A percentile compares a stretch with the other conserved stretches of the same genome.
Evolutionary conservation across 2,113 vertebrate genomes (phyloP).

Genomic region (Paracyprichromis sp.): DNA sequence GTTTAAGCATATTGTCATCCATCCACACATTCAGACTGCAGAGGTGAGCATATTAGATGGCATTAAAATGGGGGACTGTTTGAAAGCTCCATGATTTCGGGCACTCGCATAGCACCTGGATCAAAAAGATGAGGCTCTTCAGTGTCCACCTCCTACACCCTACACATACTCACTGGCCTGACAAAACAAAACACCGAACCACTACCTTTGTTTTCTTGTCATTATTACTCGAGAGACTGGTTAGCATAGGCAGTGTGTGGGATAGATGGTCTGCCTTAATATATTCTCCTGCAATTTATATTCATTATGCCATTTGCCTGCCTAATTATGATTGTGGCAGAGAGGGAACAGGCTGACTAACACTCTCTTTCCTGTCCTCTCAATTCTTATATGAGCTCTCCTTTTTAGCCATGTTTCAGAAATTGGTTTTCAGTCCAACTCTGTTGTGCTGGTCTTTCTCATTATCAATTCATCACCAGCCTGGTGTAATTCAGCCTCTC

Average conservation of each 20-base stretch:
- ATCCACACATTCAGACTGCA: neutral
- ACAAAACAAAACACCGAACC: neutral
- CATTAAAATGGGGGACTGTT: neutral
- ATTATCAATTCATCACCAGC: neutral
- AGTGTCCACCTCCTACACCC: slow-evolving; percentile 19
- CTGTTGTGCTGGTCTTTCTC: neutral
- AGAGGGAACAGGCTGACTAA: slow-evolving; percentile 3
- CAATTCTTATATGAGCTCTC: neutral
- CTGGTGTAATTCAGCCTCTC: neutral
- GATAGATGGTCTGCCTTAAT: slow-evolving; percentile 5
- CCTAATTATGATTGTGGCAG: slow-evolving; percentile 17
- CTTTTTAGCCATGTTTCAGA: neutral
- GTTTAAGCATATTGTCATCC: neutral
- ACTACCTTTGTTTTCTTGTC: slow-evolving; percentile 7
- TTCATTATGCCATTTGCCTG: slow-evolving; percentile 33
- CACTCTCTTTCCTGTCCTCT: neutral
- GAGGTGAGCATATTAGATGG: neutral
- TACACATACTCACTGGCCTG: neutral
- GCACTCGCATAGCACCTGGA: neutral
- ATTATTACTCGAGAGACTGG: neutral
- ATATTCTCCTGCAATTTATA: slow-evolving; percentile 39
- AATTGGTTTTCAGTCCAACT: neutral
- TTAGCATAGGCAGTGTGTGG: slow-evolving; percentile 5
- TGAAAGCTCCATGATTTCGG: neutral
- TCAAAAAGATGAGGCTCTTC: slow-evolving; percentile 7